Evolutionary conservation across 2,888 invertebrate species (phyloP).

Genomic region (Andrena camellia): DNA sequence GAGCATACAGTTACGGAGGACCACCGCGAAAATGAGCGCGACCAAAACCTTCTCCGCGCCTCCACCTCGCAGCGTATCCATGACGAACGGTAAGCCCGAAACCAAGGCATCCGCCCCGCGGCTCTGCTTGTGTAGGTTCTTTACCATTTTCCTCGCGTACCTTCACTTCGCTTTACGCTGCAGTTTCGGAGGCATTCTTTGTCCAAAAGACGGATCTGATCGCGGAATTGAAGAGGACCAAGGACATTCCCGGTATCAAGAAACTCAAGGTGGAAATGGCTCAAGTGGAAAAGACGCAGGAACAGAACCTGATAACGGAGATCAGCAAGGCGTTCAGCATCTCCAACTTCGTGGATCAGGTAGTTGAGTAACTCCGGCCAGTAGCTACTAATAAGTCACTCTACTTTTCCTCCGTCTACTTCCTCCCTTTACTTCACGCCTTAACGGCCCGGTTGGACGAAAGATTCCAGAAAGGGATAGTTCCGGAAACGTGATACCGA

Average conservation of each 20-base stretch:
- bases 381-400: neutral
- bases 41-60: slow-evolving; percentile 95
- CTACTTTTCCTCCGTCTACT: no score
- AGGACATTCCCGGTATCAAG: slow-evolving; percentile 96
- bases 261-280: slow-evolving; percentile 96
- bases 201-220: slow-evolving; percentile 94
- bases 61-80: slow-evolving; percentile 90
- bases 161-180: slow-evolving; percentile 53
- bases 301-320: slow-evolving; percentile 94
- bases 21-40: slow-evolving; percentile 89
- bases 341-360: slow-evolving; percentile 96
- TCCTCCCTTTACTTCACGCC: neutral
- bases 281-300: slow-evolving; percentile 92
- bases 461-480: slow-evolving; percentile 96
- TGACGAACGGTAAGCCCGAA: slow-evolving; percentile 84
- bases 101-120: neutral
- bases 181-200: slow-evolving; percentile 89
- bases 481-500: slow-evolving; percentile 95
- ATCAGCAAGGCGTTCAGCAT: slow-evolving; percentile 94
- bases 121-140: neutral
- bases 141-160: neutral
- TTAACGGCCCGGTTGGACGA: neutral
- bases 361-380: slow-evolving; percentile 79
- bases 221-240: slow-evolving; percentile 96
- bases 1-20: slow-evolving; percentile 92